Evolutionary conservation across 2,888 invertebrate genomes (phyloP), one percentile per base, ranked within the genome.

Genomic region (Clostera curtula): DNA sequence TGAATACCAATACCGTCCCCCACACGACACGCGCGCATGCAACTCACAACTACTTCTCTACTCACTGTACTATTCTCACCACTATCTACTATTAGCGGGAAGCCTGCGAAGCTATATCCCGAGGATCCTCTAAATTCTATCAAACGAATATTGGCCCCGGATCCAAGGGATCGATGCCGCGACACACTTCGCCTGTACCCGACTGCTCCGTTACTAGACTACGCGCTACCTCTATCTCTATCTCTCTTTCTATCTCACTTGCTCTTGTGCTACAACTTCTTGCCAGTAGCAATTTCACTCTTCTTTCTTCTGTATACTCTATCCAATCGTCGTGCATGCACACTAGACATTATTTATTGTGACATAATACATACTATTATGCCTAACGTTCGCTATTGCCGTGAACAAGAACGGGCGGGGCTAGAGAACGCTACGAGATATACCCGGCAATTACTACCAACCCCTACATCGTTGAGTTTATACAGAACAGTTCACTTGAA

Each of bases 1-100:
- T 89, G 89, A 89, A 89, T 89, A 89, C 89, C 89, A 89, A 89
- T 88, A 87, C 87, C 83, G 69, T 71, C 68, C 66, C n/a, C 71
- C 64, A 82, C 83, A 79, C 74, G 66, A 82, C 80, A 82, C 80
- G 77, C 79, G 84, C 80, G 82, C 83, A 82, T 82, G 82, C 70
- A 70, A 79, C 79, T 77, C 80, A 82, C 79, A 71, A 75, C 69
- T 75, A 72, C 72, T 77, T 75, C 66, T 74, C 63, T 74, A 83
- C 82, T 80, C 77, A 79, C 77, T 73, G 49, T 73, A 77, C 77
- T 77, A 49, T 75, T 67, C 53, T 69, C 58, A 75, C 71, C 71
- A 67, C 67, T 70, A 48, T 67, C 37, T 73, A 75, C 75, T 80
- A 69, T 74, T 80, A 82, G 80, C 68, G 76, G 71, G 69, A 70